phyloP scores from a whole-genome alignment of 1,140 invertebrate species.

The Drosophila pachea region DNA sequence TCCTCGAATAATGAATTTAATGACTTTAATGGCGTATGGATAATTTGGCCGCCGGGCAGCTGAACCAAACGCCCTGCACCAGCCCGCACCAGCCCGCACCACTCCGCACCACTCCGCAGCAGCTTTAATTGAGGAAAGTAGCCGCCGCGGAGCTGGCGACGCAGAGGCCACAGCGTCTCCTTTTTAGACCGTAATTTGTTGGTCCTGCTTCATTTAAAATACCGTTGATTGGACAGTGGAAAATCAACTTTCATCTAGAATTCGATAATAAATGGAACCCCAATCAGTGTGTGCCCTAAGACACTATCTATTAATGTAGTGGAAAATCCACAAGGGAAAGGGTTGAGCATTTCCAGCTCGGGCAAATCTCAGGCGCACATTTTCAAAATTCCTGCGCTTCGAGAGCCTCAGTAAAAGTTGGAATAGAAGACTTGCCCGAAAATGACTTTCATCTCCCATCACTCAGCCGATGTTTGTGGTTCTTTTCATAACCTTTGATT shows the following conservation, averaged over 20 bases:
- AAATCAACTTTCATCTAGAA: constrained; percentile 13
- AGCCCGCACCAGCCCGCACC: background rate
- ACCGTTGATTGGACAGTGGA: constrained; percentile 36
- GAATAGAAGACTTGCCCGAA: no score
- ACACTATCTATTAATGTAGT: background rate
- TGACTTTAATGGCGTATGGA: constrained; percentile 75
- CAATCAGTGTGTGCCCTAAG: constrained; percentile 11
- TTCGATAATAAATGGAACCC: constrained; percentile 35
- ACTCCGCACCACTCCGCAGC: constrained; percentile 15
- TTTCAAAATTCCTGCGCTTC: no score
- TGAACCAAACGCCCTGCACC: constrained; percentile 24
- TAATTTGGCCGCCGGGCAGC: constrained; percentile 68
- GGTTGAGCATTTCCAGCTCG: no score
- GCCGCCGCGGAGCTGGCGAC: constrained; percentile 25
- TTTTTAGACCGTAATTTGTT: constrained; percentile 55
- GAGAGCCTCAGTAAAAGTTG: no score
- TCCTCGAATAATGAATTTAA: constrained; percentile 71
- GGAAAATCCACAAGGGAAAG: no score
- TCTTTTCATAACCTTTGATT: no score
- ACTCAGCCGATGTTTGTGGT: no score
- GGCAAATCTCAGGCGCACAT: no score
- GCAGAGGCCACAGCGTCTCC: background rate
- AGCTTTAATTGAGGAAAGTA: constrained; percentile 71
- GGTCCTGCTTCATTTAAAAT: constrained; percentile 59
- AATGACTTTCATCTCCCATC: no score